Evolutionary conservation across 2,113 vertebrate species (phyloP).

Genomic region (Carassius carassius): DNA sequence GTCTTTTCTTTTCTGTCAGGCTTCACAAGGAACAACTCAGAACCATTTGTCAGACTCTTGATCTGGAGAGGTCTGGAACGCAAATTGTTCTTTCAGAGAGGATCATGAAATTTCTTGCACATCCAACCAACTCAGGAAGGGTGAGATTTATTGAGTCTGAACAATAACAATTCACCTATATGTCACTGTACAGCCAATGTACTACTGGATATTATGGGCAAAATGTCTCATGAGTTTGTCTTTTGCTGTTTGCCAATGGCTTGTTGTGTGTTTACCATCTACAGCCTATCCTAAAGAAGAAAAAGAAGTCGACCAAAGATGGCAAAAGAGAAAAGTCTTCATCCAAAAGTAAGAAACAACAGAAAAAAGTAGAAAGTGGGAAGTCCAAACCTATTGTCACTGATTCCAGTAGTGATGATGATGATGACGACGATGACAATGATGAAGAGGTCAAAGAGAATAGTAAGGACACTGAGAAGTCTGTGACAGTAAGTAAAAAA

Average conservation of each 20-base stretch:
- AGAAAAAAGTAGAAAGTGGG: conserved; percentile 66
- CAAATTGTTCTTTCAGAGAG: conserved; percentile 86
- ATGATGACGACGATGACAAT: conserved; percentile 81
- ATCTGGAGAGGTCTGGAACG: conserved; percentile 91
- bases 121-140: conserved; percentile 92
- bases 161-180: background rate
- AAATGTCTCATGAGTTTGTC: background rate
- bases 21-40: conserved; percentile 71
- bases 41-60: conserved; percentile 88
- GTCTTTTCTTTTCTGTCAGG: conserved; percentile 42
- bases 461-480: conserved; percentile 55
- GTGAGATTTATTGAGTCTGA: conserved; percentile 68
- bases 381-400: conserved; percentile 93
- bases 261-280: background rate
- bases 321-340: conserved; percentile 79
- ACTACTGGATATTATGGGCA: background rate
- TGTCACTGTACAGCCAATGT: background rate
- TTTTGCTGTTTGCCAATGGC: background rate
- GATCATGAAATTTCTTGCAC: conserved; percentile 88
- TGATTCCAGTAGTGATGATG: conserved; percentile 93
- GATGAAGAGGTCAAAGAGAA: conserved; percentile 60
- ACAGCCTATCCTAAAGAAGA: conserved; percentile 74
- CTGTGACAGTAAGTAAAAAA: conserved; percentile 47
- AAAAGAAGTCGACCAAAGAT: conserved; percentile 77
- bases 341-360: conserved; percentile 78